Conservation (phyloP, 2,888 invertebrate species). For the Periphyllus acericola region DNA sequence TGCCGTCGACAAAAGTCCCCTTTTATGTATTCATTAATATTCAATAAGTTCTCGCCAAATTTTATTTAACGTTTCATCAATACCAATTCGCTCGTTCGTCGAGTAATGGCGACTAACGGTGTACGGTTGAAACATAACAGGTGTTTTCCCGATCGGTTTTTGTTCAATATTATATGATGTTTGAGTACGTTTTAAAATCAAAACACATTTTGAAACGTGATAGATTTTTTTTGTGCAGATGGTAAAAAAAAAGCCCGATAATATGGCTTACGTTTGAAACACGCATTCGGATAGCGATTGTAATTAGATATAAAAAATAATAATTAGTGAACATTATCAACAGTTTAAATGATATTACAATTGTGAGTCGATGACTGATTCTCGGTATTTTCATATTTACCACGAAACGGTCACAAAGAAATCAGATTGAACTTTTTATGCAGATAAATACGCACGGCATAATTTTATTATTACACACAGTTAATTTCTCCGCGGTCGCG, state of each 20-base stretch:
- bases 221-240: too few relatives aligned
- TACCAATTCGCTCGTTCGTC: neutral
- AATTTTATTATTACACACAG: too few relatives aligned
- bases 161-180: neutral
- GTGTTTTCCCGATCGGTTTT: neutral
- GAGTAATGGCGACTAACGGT: neutral
- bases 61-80: neutral
- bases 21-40: neutral
- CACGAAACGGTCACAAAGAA: neutral
- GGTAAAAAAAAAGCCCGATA: too few relatives aligned
- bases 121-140: neutral
- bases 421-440: neutral
- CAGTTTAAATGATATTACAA: too few relatives aligned
- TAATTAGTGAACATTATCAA: too few relatives aligned
- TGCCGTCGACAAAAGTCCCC: too few relatives aligned
- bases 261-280: too few relatives aligned
- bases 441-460: neutral
- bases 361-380: too few relatives aligned
- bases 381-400: too few relatives aligned
- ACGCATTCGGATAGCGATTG: too few relatives aligned
- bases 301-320: too few relatives aligned
- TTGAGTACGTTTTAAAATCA: neutral
- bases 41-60: conserved; percentile 1
- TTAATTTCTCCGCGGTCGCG: too few relatives aligned
- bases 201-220: neutral